Percentiles rank a stretch among this genome's conserved stretches.
phyloP scores from a whole-genome alignment of 2,797 vertebrate genomes.

The Crypturellus tataupa region DNA sequence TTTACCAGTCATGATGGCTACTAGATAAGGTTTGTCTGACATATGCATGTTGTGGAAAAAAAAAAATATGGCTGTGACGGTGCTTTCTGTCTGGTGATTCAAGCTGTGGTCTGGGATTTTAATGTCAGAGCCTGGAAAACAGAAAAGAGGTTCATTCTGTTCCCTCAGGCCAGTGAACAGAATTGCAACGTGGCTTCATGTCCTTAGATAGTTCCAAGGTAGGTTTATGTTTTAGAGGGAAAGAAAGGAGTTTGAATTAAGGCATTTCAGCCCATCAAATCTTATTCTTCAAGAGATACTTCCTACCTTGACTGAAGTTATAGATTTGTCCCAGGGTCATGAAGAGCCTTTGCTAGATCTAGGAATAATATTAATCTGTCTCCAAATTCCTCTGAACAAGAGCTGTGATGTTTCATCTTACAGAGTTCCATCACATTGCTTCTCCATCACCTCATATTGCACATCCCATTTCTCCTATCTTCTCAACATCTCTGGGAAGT shows the following conservation, averaged over 20 bases:
- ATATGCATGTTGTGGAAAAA: background rate
- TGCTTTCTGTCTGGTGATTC: background rate
- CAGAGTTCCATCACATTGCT: background rate
- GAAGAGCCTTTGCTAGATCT: background rate
- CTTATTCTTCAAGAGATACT: background rate
- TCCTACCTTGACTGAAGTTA: background rate
- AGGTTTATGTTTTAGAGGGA: background rate
- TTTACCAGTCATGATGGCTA: background rate
- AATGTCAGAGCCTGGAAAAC: background rate
- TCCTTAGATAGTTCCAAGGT: background rate
- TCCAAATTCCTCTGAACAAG: background rate
- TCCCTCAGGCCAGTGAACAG: background rate
- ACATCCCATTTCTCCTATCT: background rate
- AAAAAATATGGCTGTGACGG: background rate
- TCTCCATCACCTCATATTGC: background rate
- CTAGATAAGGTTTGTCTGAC: background rate
- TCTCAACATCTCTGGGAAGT: background rate
- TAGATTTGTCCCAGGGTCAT: background rate
- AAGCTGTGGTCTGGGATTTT: background rate
- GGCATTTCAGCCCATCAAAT: background rate
- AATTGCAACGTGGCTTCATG: background rate
- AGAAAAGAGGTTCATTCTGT: background rate
- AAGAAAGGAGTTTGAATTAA: background rate
- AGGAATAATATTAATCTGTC: background rate
- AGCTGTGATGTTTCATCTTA: background rate